These are phyloP conservation scores for Hypolimnas misippus DNA, from an alignment of 2,888 invertebrate species.

Conservation along the genomic window DNA sequence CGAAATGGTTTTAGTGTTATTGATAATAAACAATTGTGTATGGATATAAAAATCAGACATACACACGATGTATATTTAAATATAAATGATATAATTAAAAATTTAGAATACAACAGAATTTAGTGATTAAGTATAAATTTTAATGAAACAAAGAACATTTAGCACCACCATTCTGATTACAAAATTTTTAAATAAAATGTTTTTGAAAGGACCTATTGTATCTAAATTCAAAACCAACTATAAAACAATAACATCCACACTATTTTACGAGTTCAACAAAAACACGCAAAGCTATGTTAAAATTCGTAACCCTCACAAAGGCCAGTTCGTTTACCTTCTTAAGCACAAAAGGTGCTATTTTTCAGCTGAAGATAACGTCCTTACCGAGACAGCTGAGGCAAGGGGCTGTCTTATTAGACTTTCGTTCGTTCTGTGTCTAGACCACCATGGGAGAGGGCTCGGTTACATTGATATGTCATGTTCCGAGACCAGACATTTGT, in stretches of 20 bases:
- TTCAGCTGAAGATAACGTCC: constrained; percentile 75
- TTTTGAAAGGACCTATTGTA: no score
- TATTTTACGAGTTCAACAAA: constrained; percentile 22
- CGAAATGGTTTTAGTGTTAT: neutral
- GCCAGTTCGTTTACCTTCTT: constrained; percentile 45
- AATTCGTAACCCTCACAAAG: constrained; percentile 33
- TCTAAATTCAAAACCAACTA: neutral
- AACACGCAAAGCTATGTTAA: constrained; percentile 19
- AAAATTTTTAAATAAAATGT: no score
- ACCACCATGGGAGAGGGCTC: constrained; percentile 73
- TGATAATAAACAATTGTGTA: no score
- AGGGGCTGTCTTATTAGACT: constrained; percentile 76
- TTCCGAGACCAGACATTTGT: constrained; percentile 66
- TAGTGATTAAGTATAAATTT: no score
- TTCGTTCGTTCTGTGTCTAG: constrained; percentile 61
- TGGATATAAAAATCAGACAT: no score
- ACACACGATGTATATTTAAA: no score
- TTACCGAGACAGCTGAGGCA: constrained; percentile 66
- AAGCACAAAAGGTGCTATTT: constrained; percentile 74
- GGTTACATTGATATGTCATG: constrained; percentile 69
- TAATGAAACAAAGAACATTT: no score
- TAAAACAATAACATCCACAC: constrained; percentile 9
- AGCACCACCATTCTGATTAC: no score
- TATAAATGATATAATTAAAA: no score
- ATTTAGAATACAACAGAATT: no score